Evolutionary conservation across 2,888 invertebrate species (phyloP).

Genomic region (Tanytarsus gracilentus): DNA sequence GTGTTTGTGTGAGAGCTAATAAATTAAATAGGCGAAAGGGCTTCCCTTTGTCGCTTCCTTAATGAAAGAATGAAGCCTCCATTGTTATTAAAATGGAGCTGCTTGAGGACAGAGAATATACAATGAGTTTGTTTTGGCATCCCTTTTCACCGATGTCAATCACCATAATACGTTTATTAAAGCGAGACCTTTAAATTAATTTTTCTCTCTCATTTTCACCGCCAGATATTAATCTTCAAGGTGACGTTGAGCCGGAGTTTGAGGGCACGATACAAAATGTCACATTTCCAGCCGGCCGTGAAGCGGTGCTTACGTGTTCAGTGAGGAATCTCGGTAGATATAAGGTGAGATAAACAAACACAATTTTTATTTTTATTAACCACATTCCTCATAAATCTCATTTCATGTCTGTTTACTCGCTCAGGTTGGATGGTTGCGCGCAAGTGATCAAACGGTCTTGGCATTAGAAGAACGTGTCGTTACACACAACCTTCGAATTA

Average conservation of each 20-base stretch:
- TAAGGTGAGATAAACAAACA: slow-evolving; percentile 35
- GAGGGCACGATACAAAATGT: slow-evolving; percentile 43
- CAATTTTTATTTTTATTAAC: slow-evolving; percentile 6
- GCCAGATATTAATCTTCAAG: slow-evolving; percentile 33
- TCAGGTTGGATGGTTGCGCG: slow-evolving; percentile 83
- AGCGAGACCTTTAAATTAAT: neutral
- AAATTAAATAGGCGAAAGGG: too few relatives aligned
- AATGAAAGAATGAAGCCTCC: too few relatives aligned
- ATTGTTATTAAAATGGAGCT: too few relatives aligned
- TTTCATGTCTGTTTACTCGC: slow-evolving; percentile 30
- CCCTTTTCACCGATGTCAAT: neutral
- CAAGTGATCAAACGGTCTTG: slow-evolving; percentile 83
- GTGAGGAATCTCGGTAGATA: slow-evolving; percentile 43
- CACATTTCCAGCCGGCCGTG: slow-evolving; percentile 43
- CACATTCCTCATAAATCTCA: neutral
- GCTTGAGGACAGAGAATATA: too few relatives aligned
- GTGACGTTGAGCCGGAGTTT: slow-evolving; percentile 42
- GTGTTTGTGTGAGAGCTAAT: too few relatives aligned
- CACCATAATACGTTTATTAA: too few relatives aligned
- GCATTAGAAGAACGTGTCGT: slow-evolving; percentile 77
- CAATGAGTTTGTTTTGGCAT: neutral
- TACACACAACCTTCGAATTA: slow-evolving; percentile 72
- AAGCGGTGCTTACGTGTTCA: slow-evolving; percentile 42
- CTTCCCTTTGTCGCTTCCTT: too few relatives aligned
- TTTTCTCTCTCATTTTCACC: slow-evolving; percentile 22